A percentile compares a stretch with the other conserved stretches of the same genome.
phyloP scores from a whole-genome alignment of 2,888 invertebrate genomes.

The Pachycephus smyrnensis region DNA sequence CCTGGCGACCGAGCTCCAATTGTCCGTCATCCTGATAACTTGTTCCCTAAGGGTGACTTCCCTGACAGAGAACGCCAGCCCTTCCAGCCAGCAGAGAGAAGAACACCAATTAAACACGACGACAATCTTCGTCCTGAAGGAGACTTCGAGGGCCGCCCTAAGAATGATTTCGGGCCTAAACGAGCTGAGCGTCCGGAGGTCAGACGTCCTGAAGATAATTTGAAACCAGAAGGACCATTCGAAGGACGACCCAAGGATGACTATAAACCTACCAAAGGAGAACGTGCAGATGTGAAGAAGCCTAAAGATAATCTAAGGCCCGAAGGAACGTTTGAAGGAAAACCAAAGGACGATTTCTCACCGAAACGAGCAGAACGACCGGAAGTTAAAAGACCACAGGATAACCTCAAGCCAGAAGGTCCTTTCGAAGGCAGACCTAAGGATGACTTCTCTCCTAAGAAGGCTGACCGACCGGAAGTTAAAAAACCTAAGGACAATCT shows the following conservation, averaged over 20 bases:
- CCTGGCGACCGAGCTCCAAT: conserved; percentile 63
- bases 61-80: conserved; percentile 36
- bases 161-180: conserved; percentile 63
- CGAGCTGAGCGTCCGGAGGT: conserved; percentile 58
- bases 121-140: conserved; percentile 71
- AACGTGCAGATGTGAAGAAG: conserved; percentile 58
- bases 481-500: conserved; percentile 74
- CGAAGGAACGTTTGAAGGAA: conserved; percentile 68
- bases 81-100: conserved; percentile 65
- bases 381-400: conserved; percentile 59
- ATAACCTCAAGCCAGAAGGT: conserved; percentile 67
- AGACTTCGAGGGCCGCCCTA: conserved; percentile 67
- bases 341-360: conserved; percentile 61
- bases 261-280: conserved; percentile 62
- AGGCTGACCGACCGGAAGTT: conserved; percentile 68
- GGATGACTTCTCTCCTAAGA: conserved; percentile 47
- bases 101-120: conserved; percentile 42
- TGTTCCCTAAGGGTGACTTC: conserved; percentile 69
- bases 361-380: conserved; percentile 58
- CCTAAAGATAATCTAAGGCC: conserved; percentile 68
- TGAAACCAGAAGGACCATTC: conserved; percentile 68
- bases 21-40: conserved; percentile 63
- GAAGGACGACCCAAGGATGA: conserved; percentile 66
- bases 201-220: conserved; percentile 65
- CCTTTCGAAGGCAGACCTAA: conserved; percentile 57